Evolutionary conservation across 2,113 vertebrate genomes (phyloP), one percentile per base, ranked within the genome.

Genomic region (Motacilla alba): DNA sequence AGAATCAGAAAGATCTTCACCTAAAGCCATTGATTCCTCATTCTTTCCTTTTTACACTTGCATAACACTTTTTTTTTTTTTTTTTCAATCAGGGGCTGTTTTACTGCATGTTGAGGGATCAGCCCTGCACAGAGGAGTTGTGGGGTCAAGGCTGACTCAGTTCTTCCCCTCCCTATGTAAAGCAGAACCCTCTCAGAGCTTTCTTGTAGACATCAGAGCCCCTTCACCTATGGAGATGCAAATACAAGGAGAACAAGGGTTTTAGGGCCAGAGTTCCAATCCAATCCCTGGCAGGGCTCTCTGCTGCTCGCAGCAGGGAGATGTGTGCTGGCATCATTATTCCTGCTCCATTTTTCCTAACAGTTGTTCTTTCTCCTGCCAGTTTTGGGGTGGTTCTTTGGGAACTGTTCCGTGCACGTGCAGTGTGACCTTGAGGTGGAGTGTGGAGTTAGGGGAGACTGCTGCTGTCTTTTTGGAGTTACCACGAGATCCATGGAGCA

Each of bases 241-340:
- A 87, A 56, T 12, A 15, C 64, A 89, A 89, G 41, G 22, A 85
- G 39, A 83, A 67, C 43, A 50, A 5, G 59, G 41, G 11, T 64
- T 30, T 7, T n/a, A 35, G 23, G 74, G 30, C 5, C 21, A 56
- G 15, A 77, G 49, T 6, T 72, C 12, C 14, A 11, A 0, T 15
- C 15, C 19, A 49, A 3, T 16, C 7, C 10, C 35, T 28, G 30
- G 24, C 17, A 68, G 68, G 41, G 30, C 26, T 62, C 31, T 44
- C 15, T n/a, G 33, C 60, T 64, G 74, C 35, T 56, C 17, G 0
- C 5, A 0, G 1, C 31, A 18, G 56, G 67, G 43, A 52, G 52
- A 6, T 23, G 5, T 9, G 8, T 23, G 14, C 47, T 76, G 21
- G 1, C 53, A 39, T 7, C 23, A 0, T 0, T 44, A 47, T 1